Percentiles rank a stretch among this genome's conserved stretches.
These are phyloP conservation scores for Motacilla tschutschensis DNA, from an alignment of 2,113 vertebrate species.

Conservation along the genomic window DNA sequence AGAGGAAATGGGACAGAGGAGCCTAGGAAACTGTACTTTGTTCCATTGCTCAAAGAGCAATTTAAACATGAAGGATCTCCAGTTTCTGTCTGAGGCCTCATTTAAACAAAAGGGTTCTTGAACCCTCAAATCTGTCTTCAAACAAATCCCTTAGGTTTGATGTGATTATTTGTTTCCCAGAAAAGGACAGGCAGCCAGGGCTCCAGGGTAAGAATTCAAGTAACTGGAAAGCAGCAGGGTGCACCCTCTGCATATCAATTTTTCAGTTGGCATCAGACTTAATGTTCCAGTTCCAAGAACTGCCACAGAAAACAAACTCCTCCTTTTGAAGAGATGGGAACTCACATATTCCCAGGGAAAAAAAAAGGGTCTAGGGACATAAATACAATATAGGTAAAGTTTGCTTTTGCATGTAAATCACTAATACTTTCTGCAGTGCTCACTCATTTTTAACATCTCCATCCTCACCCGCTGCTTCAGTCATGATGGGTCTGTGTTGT, in stretches of 20 bases:
- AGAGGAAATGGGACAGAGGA: not conserved
- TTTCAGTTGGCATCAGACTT: constrained; percentile 24
- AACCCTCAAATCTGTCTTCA: constrained; percentile 2
- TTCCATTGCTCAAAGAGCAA: not conserved
- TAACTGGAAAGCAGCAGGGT: constrained; percentile 3
- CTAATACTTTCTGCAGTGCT: constrained; percentile 3
- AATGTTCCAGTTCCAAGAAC: constrained; percentile 49
- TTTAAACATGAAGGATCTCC: not conserved
- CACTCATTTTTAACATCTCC: not conserved
- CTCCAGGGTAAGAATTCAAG: not conserved
- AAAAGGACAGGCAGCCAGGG: not conserved
- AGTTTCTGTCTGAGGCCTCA: not conserved
- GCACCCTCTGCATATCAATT: constrained; percentile 59
- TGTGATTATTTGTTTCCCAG: constrained; percentile 40
- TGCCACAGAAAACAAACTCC: constrained; percentile 50
- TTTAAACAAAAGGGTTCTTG: not conserved
- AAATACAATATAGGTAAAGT: constrained; percentile 29
- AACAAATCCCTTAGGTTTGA: not conserved
- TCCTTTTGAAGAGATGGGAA: constrained; percentile 55
- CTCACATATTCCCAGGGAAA: constrained; percentile 48
- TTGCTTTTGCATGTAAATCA: constrained; percentile 28
- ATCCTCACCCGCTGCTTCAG: not conserved
- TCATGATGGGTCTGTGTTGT: not conserved
- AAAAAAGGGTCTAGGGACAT: not conserved
- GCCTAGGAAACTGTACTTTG: not conserved